Conservation (phyloP, 1,140 invertebrate genomes). For the Chelonus insularis region DNA sequence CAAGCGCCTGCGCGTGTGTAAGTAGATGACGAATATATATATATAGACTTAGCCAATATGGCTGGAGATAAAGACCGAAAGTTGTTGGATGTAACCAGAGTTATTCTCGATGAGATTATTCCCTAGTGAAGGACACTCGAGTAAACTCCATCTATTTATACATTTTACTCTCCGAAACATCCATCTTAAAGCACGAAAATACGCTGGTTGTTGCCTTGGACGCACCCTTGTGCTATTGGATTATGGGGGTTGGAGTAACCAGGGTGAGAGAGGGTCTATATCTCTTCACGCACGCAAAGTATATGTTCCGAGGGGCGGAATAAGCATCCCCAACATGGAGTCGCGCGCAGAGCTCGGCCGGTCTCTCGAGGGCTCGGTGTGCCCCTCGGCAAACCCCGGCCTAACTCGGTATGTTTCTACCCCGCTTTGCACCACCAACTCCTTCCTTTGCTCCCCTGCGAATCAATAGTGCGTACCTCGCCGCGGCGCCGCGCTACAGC, state of each 20-base stretch:
- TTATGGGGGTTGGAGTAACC: not conserved
- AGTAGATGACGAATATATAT: too few relatives aligned
- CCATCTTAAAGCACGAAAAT: conserved; percentile 9
- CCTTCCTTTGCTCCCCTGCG: conserved; percentile 47
- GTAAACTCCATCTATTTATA: conserved; percentile 16
- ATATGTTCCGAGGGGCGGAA: conserved; percentile 18
- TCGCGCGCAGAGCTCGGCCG: conserved; percentile 27
- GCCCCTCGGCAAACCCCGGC: conserved; percentile 28
- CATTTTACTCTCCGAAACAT: conserved; percentile 13
- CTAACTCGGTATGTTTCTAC: conserved; percentile 21
- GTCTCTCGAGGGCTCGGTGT: conserved; percentile 30
- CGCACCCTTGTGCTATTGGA: conserved; percentile 21
- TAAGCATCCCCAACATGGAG: not conserved
- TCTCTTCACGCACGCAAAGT: conserved; percentile 15
- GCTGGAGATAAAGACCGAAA: conserved; percentile 7
- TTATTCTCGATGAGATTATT: conserved; percentile 2
- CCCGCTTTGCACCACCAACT: conserved; percentile 24
- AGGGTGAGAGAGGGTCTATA: conserved; percentile 8
- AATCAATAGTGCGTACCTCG: conserved; percentile 56
- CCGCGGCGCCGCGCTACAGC: conserved; percentile 40
- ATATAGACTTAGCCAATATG: too few relatives aligned
- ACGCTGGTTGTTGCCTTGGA: conserved; percentile 10
- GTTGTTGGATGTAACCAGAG: not conserved
- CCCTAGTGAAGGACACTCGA: not conserved
- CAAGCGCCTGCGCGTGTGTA: too few relatives aligned